These are phyloP conservation scores for Penaeus japonicus DNA, from an alignment of 1,140 invertebrate genomes.

Conservation along the genomic window DNA sequence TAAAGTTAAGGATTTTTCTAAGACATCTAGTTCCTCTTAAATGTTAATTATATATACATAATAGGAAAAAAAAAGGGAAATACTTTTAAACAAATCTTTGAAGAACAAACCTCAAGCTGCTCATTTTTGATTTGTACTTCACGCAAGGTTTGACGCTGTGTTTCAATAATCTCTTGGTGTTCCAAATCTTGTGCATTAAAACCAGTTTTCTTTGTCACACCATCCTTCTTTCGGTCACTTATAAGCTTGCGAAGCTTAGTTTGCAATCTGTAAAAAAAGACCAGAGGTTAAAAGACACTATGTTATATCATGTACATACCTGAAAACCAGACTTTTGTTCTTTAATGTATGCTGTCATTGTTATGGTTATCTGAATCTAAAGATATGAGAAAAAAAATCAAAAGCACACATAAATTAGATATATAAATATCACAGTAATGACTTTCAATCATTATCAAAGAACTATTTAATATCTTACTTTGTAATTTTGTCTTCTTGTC, in stretches of 20 bases:
- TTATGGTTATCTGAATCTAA: too few species aligned
- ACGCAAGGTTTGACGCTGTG: slow-evolving; percentile 1
- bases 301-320: background rate
- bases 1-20: too few species aligned
- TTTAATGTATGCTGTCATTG: too few species aligned
- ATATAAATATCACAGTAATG: background rate
- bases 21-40: too few species aligned
- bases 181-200: slow-evolving; percentile 21
- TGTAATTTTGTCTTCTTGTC: slow-evolving; percentile 50
- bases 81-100: background rate
- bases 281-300: background rate
- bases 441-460: background rate
- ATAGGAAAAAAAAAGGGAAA: too few species aligned
- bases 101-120: slow-evolving; percentile 19
- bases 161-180: slow-evolving; percentile 34
- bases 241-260: slow-evolving; percentile 35
- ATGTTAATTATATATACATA: too few species aligned
- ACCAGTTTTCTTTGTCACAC: background rate
- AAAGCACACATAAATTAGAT: background rate
- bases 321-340: background rate
- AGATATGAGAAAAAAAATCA: background rate
- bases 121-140: slow-evolving; percentile 31
- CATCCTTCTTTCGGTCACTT: slow-evolving; percentile 33
- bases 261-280: slow-evolving; percentile 15
- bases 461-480: slow-evolving; percentile 2